Evolutionary conservation across 92 coral and sea anemone genomes (phyloP).

Genomic region (Micromussa lordhowensis): DNA sequence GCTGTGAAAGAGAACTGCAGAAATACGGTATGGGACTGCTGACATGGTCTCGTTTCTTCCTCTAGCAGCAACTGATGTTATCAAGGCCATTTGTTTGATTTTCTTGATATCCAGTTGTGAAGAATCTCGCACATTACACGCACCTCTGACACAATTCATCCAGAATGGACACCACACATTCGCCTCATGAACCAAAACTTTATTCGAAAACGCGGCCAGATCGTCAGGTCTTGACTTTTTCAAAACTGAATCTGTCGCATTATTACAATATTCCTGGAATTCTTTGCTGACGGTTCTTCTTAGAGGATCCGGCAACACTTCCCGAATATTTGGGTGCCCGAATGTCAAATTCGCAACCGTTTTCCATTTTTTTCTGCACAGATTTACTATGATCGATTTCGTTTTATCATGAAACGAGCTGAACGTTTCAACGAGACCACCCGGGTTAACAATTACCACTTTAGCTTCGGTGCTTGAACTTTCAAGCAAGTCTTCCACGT

Average conservation of each 20-base stretch:
- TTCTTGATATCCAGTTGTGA: neutral
- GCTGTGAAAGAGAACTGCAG: constrained; percentile 60
- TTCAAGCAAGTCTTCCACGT: constrained; percentile 25
- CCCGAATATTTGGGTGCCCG: constrained; percentile 26
- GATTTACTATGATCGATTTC: constrained; percentile 8
- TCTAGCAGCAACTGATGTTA: constrained; percentile 30
- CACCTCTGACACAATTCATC: constrained; percentile 51
- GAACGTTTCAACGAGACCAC: neutral
- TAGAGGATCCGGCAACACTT: constrained; percentile 37
- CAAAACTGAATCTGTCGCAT: constrained; percentile 49
- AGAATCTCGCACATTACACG: constrained; percentile 25
- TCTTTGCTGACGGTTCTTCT: constrained; percentile 46
- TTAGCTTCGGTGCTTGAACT: constrained; percentile 3
- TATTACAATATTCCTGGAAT: constrained; percentile 36
- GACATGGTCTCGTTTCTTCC: constrained; percentile 61
- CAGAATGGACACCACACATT: constrained; percentile 61
- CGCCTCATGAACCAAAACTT: constrained; percentile 55
- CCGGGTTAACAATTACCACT: constrained; percentile 10
- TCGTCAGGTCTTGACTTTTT: constrained; percentile 45
- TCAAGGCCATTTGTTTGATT: neutral
- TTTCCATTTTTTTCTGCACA: constrained; percentile 40
- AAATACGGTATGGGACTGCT: constrained; percentile 56
- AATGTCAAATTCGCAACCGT: constrained; percentile 50
- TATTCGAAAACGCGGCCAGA: constrained; percentile 49
- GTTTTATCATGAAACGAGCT: neutral